Base-by-base conservation (phyloP, 2,113 vertebrate species). In the Pterocles orientalis region DNA sequence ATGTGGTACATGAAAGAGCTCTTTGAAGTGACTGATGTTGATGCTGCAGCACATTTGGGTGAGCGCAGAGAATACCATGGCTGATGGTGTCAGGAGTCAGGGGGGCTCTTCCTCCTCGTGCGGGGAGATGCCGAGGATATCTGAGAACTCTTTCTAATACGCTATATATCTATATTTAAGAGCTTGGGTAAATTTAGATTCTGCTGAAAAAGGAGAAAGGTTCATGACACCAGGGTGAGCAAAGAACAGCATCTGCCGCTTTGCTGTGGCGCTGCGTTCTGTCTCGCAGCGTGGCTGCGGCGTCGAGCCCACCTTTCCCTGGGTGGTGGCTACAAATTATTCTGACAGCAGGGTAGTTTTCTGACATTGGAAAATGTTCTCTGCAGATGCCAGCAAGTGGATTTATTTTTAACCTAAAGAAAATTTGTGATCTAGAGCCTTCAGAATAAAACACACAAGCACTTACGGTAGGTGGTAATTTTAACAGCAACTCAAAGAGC, bases 21-120 rank as follows among this genome's bases (percentile, higher is more conserved):
- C 96, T 97, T 97, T 97, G 97, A 97, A 97, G 96, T 97, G 76
- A 94, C 85, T 96, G 88, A 92, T 96, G 95, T 57, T 95, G 88
- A 94, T 73, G 94, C 92, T 91, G 94, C 92, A 82, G 61, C 3
- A 3, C 91, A 82, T 96, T 96, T 95, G 82, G 91, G 84, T 2
- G 43, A 95, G 89, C 2, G 0, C 80, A 66, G 89, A 80, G 73
- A 94, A 96, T 77, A 88, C 81, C 58, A n/a, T 2, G 17, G 66
- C 66, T 88, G 71, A 43, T 0, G 9, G 85, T 73, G 82, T 93
- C 54, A 58, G 87, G 76, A 92, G 62, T 29, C 75, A 73, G 45
- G 68, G 66, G 47, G 58, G 41, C 76, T 94, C 84, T 84, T 94
- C 79, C 64, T 75, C 90, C 72, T 80, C 0, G 0, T 0, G 0